Base-by-base conservation (phyloP, 2,888 invertebrate genomes). In the Hydropsyche betteni region DNA sequence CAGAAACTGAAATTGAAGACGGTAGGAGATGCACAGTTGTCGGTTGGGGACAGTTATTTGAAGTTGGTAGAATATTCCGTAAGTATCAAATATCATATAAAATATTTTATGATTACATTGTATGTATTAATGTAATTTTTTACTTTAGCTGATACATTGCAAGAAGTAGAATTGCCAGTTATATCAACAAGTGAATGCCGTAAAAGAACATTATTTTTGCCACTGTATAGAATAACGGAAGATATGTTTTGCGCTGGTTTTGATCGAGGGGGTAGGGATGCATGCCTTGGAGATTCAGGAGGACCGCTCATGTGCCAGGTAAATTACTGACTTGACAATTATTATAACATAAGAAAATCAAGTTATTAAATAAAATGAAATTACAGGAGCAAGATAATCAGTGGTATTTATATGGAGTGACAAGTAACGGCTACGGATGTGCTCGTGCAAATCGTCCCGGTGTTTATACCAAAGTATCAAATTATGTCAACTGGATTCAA, bases 241-340 rank as follows among this genome's bases (percentile, higher is more conserved):
- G 91, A 93, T 82, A 94, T 94, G 94, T 91, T 94, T 84, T 94
- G 94, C 82, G 94, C 94, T 69, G 94, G 94, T 24, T 91, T 90
- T 81, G 93, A 93, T 82, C 88, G 93, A 78, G 94, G 94, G 68
- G 94, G 94, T 0, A 87, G 93, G 55, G 94, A 94, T 83, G 94
- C 94, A 1, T 94, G 94, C 82, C 87, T 94, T 71, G 94, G 94
- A 0, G 94, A 94, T 85, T 93, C 93, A 0, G 94, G 94, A 5
- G 93, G 94, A 24, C 93, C 93, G 3, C 88, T 94, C 69, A 92
- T 94, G 89, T 93, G 93, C 82, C 91, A 92, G 83, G 92, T 92
- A 84, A 80, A 68, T 74, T 68, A 53, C 24, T 78, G 8, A 68
- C 7, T 75, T 44, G 68, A 36, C 50, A 69, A 68, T 77, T 58